Percentiles rank a stretch among this genome's conserved stretches.
Conservation (phyloP, 1,140 invertebrate genomes). For the Contarinia nasturtii region DNA sequence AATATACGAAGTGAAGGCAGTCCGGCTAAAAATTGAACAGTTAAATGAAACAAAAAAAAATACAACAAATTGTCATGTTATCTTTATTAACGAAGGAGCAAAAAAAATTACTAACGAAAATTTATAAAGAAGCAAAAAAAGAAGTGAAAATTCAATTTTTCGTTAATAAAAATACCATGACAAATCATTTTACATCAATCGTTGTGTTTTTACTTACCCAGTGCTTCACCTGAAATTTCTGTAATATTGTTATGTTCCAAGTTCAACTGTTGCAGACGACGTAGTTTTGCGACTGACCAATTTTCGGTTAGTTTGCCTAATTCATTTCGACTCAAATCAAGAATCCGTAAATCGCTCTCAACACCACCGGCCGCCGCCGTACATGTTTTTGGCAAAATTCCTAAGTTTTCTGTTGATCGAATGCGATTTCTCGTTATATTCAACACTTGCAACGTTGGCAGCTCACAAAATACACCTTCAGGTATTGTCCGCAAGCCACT, state of each 20-base stretch:
- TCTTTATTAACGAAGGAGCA: no score
- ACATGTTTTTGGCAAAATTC: conserved; percentile 34
- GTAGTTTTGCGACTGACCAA: conserved; percentile 47
- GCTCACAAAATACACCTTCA: conserved; percentile 49
- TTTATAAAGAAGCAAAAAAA: no score
- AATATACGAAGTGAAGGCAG: conserved; percentile 54
- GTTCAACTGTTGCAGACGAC: conserved; percentile 52
- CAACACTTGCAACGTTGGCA: conserved; percentile 57
- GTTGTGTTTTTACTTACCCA: no score
- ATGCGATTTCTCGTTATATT: conserved; percentile 71
- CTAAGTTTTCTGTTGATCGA: conserved; percentile 47
- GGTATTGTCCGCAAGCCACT: conserved; percentile 66
- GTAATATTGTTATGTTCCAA: conserved; percentile 66
- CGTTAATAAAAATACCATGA: no score
- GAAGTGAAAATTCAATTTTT: no score
- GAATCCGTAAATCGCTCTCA: conserved; percentile 39
- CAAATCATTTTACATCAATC: no score
- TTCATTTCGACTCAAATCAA: conserved; percentile 65
- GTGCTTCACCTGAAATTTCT: conserved; percentile 56
- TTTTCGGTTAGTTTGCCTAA: conserved; percentile 46
- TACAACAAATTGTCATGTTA: no score
- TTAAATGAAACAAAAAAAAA: no score
- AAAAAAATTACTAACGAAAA: no score
- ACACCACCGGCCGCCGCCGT: conserved; percentile 31
- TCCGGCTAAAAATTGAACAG: no score